Base-by-base conservation (phyloP, 2,113 vertebrate genomes). In the Microcebus ravelobensis region DNA sequence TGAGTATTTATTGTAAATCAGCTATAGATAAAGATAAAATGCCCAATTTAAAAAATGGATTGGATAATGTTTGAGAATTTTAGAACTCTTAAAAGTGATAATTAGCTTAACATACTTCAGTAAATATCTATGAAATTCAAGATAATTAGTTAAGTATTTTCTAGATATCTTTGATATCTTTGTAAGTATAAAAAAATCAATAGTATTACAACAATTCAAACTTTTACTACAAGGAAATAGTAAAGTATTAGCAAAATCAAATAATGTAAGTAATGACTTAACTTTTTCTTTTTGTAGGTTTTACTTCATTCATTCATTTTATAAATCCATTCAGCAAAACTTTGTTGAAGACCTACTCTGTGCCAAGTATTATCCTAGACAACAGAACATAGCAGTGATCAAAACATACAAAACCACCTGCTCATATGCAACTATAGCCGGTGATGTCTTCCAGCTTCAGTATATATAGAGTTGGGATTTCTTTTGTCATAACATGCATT, bases 271-370 rank as follows among this genome's bases (percentile, higher is more conserved):
- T 67, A 74, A 61, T 31, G 23, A 13, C 21, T 90, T 31, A 20
- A 13, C 21, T 90, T 68, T 86, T 94, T 95, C 21, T 79, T 90
- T 87, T 98, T 87, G 18, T 91, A 96, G 94, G 27, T 95, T 90
- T 94, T 79, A 34, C 79, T 83, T 50, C 34, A 50, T 91, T 90
- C 36, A 73, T 87, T 92, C 67, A 55, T 68, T 76, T 85, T 95
- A 68, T 63, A 84, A 85, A 87, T 97, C 57, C 3, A 71, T 89
- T 76, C 55, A 73, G 79, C 68, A 89, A 79, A 87, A 71, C 77
- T 68, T 67, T 67, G 8, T 74, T 39, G 36, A 71, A 91, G 3
- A 68, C 11, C 27, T 52, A 2, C 17, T 70, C 71, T 90, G 15
- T 92, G 27, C 68, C 52, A 89, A 79, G 36, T 86, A 20, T 94